Percentiles rank a stretch among this genome's conserved stretches.
Evolutionary conservation across 2,113 vertebrate genomes (phyloP).

Genomic region (Acrocephalus kingi): DNA sequence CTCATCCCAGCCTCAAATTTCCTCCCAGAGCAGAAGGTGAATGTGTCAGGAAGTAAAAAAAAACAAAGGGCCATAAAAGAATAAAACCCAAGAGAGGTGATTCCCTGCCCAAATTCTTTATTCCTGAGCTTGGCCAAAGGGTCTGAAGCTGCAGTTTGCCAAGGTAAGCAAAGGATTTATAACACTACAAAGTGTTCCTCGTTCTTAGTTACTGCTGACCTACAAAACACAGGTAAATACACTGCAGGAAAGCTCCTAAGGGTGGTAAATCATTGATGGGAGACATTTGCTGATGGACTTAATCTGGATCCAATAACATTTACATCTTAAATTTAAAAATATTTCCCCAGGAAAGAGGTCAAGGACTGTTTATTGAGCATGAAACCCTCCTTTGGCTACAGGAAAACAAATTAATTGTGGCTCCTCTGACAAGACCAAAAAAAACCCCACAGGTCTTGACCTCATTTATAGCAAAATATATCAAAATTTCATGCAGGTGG

Average conservation of each 20-base stretch:
- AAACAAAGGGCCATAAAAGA: neutral
- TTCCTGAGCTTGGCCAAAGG: neutral
- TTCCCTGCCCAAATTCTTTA: neutral
- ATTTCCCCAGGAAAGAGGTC: neutral
- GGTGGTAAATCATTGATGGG: slow-evolving; percentile 48
- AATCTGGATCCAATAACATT: neutral
- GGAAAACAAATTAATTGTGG: neutral
- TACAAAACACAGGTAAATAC: neutral
- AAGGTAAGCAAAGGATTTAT: slow-evolving; percentile 47
- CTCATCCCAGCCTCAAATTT: neutral
- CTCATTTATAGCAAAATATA: neutral
- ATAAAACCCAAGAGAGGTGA: neutral
- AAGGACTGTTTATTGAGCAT: neutral
- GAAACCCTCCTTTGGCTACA: neutral
- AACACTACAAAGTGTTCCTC: neutral
- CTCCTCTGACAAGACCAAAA: neutral
- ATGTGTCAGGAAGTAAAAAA: neutral
- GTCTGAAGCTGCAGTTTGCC: neutral
- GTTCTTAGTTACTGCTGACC: slow-evolving; percentile 34
- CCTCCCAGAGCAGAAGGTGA: neutral
- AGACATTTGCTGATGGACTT: neutral
- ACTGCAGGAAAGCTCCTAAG: neutral
- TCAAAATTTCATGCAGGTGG: neutral
- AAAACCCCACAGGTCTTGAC: neutral
- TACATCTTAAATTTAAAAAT: neutral